phyloP scores from a whole-genome alignment of 2,113 vertebrate genomes.

The Neogale vison region DNA sequence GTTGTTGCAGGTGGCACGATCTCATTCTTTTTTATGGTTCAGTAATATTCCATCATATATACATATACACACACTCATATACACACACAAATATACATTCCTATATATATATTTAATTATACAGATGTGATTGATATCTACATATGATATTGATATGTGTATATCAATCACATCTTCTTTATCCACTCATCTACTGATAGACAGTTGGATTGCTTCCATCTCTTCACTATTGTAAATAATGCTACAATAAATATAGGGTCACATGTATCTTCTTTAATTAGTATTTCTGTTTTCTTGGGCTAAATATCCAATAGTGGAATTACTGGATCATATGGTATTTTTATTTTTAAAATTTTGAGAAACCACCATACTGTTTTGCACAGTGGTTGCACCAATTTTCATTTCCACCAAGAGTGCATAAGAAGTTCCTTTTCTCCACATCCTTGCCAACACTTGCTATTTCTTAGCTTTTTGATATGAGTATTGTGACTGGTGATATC shows the following conservation, averaged over 20 bases:
- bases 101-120: not conserved
- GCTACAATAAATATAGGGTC: not conserved
- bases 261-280: not conserved
- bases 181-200: not conserved
- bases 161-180: not conserved
- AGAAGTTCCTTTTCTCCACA: not conserved
- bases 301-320: not conserved
- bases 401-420: not conserved
- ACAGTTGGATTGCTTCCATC: not conserved
- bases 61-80: accelerated
- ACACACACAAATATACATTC: not conserved
- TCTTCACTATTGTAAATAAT: not conserved
- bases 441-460: not conserved
- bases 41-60: not conserved
- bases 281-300: not conserved
- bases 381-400: not conserved
- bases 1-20: not conserved
- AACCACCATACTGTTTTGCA: not conserved
- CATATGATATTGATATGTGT: no score
- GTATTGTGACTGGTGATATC: not conserved
- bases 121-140: no score
- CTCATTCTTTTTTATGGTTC: not conserved
- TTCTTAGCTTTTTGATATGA: not conserved
- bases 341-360: not conserved
- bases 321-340: not conserved